These are phyloP conservation scores for Rhodinocichla rosea DNA, from an alignment of 2,113 vertebrate genomes.

Conservation along the genomic window DNA sequence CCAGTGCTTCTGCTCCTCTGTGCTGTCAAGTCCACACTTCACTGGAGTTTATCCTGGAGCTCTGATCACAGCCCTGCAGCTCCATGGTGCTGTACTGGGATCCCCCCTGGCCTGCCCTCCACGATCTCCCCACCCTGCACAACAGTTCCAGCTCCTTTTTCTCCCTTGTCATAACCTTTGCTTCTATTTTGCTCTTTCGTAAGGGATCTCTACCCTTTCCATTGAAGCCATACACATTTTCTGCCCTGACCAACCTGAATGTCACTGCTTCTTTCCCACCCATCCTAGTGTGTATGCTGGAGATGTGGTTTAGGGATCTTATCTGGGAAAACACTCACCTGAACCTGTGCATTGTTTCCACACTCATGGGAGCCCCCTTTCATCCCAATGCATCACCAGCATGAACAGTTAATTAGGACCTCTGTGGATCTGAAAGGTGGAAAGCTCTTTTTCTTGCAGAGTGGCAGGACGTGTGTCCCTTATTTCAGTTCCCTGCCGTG, in stretches of 20 bases:
- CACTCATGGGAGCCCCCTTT: background rate
- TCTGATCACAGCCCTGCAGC: background rate
- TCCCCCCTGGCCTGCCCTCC: background rate
- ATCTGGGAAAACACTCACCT: background rate
- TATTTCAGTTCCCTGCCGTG: background rate
- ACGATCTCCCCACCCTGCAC: rapidly evolving
- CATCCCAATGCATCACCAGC: background rate
- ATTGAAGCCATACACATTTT: background rate
- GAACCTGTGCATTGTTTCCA: background rate
- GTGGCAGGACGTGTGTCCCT: rapidly evolving
- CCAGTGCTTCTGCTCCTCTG: background rate
- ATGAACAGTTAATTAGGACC: background rate
- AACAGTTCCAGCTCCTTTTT: background rate
- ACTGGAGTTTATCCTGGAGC: background rate
- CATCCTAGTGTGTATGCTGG: too few species aligned
- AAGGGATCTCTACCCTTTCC: background rate
- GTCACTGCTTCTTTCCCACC: background rate
- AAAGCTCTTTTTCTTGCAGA: background rate
- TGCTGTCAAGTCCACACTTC: too few species aligned
- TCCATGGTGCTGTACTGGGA: background rate
- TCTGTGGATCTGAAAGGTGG: background rate
- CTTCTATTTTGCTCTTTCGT: background rate
- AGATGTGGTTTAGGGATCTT: background rate
- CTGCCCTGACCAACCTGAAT: background rate
- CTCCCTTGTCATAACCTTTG: rapidly evolving